These are phyloP conservation scores for Huso huso DNA, from an alignment of 2,797 vertebrate genomes.

Conservation along the genomic window DNA sequence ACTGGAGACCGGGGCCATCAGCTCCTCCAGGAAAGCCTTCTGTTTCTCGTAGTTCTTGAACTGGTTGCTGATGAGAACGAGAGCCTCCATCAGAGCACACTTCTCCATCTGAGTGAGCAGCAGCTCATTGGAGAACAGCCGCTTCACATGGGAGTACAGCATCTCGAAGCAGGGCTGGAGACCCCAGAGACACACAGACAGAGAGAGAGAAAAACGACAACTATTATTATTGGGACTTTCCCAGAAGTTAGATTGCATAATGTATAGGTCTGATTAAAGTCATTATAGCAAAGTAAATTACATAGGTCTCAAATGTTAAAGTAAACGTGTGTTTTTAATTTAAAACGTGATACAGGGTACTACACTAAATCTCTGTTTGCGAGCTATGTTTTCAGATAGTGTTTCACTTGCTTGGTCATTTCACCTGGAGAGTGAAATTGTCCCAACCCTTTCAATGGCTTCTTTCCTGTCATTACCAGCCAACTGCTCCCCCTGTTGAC, in stretches of 20 bases:
- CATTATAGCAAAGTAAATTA: background rate
- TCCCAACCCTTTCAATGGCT: too few species aligned
- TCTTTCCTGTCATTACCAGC: too few species aligned
- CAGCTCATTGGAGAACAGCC: slow-evolving; percentile 69
- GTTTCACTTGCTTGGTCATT: too few species aligned
- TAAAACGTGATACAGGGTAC: too few species aligned
- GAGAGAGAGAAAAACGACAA: background rate
- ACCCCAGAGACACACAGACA: background rate
- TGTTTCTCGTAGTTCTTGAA: slow-evolving; percentile 88
- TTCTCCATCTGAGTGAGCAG: slow-evolving; percentile 85
- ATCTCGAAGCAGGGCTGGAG: slow-evolving; percentile 85
- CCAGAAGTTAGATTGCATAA: too few species aligned
- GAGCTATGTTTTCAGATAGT: too few species aligned
- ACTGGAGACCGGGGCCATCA: slow-evolving; percentile 69
- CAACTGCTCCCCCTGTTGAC: too few species aligned
- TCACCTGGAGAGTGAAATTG: too few species aligned
- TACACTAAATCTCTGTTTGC: too few species aligned
- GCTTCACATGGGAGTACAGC: slow-evolving; percentile 81
- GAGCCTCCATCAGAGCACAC: slow-evolving; percentile 81
- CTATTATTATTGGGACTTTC: background rate
- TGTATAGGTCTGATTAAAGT: too few species aligned
- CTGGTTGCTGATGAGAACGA: slow-evolving; percentile 92
- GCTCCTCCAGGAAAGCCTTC: slow-evolving; percentile 81
- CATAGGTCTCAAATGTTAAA: too few species aligned
- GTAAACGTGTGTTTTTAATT: too few species aligned